Evolutionary conservation across 92 coral and sea anemone genomes (phyloP).

Genomic region (Heteractis magnifica): DNA sequence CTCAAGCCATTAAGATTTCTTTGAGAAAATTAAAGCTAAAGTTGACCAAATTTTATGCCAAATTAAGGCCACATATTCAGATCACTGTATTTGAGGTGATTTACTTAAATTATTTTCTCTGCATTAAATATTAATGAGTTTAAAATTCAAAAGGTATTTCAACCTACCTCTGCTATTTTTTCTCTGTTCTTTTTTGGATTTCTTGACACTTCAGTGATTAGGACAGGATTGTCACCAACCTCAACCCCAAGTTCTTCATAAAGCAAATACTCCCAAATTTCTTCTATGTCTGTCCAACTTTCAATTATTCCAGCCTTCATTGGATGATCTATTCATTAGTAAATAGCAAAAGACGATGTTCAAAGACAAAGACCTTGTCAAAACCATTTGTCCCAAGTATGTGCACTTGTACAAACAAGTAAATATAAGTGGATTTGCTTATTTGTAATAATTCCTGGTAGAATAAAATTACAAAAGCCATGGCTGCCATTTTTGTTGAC

Average conservation of each 20-base stretch:
- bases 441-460: too few species aligned
- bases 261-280: constrained; percentile 85
- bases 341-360: neutral
- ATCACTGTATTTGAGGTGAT: too few species aligned
- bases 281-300: constrained; percentile 91
- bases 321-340: constrained; percentile 69
- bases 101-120: too few species aligned
- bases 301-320: constrained; percentile 85
- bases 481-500: too few species aligned
- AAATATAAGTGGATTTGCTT: too few species aligned
- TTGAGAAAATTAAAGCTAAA: too few species aligned
- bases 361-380: too few species aligned
- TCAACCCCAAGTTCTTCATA: constrained; percentile 68
- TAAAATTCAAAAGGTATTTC: neutral
- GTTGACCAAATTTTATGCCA: too few species aligned
- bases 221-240: constrained; percentile 79
- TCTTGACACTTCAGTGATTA: constrained; percentile 80
- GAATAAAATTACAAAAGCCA: too few species aligned
- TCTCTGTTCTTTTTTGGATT: constrained; percentile 82
- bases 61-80: neutral
- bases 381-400: too few species aligned
- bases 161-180: constrained; percentile 81
- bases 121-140: neutral
- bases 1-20: too few species aligned
- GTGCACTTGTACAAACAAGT: too few species aligned